Percentiles rank a stretch among this genome's conserved stretches.
Conservation (phyloP, 2,797 vertebrate genomes). For the Onychomys leucogaster region DNA sequence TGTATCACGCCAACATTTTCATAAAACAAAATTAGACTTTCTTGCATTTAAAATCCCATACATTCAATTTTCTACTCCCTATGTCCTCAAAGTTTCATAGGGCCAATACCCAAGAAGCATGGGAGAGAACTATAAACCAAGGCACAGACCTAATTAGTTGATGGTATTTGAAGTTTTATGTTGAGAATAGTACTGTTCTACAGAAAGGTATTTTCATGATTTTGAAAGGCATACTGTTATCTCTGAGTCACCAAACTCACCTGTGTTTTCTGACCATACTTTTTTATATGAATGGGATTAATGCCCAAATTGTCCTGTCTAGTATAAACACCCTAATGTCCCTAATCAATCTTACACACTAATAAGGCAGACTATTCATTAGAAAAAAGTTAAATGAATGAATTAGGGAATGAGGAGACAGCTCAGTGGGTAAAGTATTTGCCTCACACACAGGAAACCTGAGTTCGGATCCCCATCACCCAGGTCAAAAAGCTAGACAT, state of each 20-base stretch:
- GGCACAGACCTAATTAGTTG: not conserved
- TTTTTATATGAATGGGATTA: not conserved
- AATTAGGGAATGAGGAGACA: not conserved
- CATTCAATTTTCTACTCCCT: not conserved
- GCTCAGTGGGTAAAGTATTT: not conserved
- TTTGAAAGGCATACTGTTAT: constrained; percentile 25
- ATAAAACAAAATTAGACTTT: constrained; percentile 39
- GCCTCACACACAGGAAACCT: not conserved
- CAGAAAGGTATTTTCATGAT: not conserved
- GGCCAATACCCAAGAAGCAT: not conserved
- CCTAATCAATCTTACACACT: not conserved
- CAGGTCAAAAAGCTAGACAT: not conserved
- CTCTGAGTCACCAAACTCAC: not conserved
- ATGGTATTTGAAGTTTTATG: not conserved
- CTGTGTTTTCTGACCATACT: not conserved
- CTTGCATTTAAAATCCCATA: not conserved
- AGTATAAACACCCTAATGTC: not conserved
- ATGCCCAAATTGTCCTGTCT: not conserved
- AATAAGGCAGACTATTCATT: not conserved
- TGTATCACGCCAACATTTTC: not conserved
- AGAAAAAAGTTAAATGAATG: not conserved
- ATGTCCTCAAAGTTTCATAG: not conserved
- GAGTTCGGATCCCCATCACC: not conserved
- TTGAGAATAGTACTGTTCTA: not conserved
- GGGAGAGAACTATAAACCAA: not conserved